Percentiles rank a stretch among this genome's conserved stretches.
Evolutionary conservation across 2,888 invertebrate species (phyloP).

Genomic region (Noctua fimbriata): DNA sequence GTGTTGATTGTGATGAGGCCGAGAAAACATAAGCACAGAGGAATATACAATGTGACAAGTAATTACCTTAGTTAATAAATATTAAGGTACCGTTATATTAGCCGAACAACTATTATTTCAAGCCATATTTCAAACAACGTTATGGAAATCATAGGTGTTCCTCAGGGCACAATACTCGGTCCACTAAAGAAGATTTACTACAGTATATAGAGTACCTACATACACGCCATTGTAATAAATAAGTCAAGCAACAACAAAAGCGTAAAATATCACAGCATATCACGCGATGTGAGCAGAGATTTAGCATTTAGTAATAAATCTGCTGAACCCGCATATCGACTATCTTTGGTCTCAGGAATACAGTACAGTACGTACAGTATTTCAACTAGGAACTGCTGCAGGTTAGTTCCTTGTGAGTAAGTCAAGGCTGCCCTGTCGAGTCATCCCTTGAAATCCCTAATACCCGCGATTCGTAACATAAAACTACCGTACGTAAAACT

Average conservation of each 20-base stretch:
- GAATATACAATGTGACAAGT: no score
- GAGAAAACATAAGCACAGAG: not conserved
- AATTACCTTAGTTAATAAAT: not conserved
- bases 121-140: slow-evolving; percentile 4
- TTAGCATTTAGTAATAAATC: slow-evolving; percentile 46
- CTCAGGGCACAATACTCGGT: slow-evolving; percentile 28
- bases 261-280: slow-evolving; percentile 51
- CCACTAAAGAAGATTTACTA: slow-evolving; percentile 32
- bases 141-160: slow-evolving; percentile 26
- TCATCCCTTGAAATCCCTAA: not conserved
- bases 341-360: slow-evolving; percentile 19
- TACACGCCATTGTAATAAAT: slow-evolving; percentile 48
- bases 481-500: not conserved
- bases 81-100: not conserved
- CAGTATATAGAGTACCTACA: slow-evolving; percentile 1
- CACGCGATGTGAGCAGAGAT: slow-evolving; percentile 47
- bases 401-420: not conserved
- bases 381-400: not conserved
- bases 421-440: not conserved
- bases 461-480: not conserved
- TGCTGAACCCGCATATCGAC: slow-evolving; percentile 40
- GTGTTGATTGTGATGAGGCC: no score
- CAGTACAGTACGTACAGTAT: not conserved
- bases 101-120: not conserved
- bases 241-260: slow-evolving; percentile 46